phyloP scores from a whole-genome alignment of 2,797 vertebrate species.

The Martes flavigula region DNA sequence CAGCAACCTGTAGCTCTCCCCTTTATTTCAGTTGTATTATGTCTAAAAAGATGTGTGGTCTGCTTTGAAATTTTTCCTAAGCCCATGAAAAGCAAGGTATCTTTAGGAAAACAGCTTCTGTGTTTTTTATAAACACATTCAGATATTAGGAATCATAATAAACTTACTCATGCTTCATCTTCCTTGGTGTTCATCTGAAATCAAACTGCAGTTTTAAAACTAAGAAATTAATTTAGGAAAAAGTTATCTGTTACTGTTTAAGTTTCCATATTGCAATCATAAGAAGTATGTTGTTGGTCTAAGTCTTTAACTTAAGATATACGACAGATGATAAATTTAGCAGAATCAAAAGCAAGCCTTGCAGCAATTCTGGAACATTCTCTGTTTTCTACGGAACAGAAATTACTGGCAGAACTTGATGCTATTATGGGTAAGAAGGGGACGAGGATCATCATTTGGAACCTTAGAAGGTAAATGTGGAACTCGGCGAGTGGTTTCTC shows the following conservation, averaged over 20 bases:
- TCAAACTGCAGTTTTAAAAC: slow-evolving; percentile 11
- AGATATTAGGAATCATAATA: background rate
- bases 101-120: background rate
- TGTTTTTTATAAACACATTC: background rate
- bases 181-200: background rate
- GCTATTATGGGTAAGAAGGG: slow-evolving; percentile 89
- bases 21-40: slow-evolving; percentile 21
- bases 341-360: slow-evolving; percentile 88
- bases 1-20: background rate
- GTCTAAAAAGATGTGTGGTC: background rate
- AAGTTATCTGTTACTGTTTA: slow-evolving; percentile 43
- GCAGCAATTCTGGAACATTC: slow-evolving; percentile 91
- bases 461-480: slow-evolving; percentile 90
- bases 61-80: slow-evolving; percentile 12
- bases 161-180: background rate
- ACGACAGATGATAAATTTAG: slow-evolving; percentile 84
- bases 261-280: background rate
- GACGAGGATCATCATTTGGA: slow-evolving; percentile 97
- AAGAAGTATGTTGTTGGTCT: slow-evolving; percentile 4
- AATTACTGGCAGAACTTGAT: slow-evolving; percentile 89
- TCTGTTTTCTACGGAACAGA: slow-evolving; percentile 87
- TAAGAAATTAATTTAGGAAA: slow-evolving; percentile 25
- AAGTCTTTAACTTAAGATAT: slow-evolving; percentile 80
- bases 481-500: background rate
- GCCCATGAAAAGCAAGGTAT: background rate